Base-by-base conservation (phyloP, 2,797 vertebrate species). In the Poeciliopsis infans region DNA sequence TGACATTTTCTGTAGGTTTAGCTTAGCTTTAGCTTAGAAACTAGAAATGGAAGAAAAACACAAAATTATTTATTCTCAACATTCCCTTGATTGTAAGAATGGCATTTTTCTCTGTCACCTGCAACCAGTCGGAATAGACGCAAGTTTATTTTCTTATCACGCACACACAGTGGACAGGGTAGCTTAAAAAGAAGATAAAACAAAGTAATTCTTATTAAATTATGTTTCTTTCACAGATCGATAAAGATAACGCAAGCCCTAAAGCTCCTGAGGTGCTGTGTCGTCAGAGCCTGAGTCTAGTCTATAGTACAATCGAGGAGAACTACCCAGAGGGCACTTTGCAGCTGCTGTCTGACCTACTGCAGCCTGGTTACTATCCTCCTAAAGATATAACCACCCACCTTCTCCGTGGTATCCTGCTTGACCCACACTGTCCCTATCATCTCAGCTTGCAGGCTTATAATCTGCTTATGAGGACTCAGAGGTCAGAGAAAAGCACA, bases 381-480 rank as follows among this genome's bases (percentile, higher is more conserved):
- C 97, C 98, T 45, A 94, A 82, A 82, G 95, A 97, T 59, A 95
- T 97, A 79, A 93, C 95, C 46, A 85, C 81, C 59, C 95, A 98
- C 89, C 95, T 99, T 72, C 91, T 99, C 82, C 94, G 83, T 51
- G 92, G 94, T 64, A 95, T 98, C 88, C 94, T 99, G 75, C 94
- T 98, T 45, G 93, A 94, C 73, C 87, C 86, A 0, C 93, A 96
- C 2, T 91, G 94, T 72, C 79, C 89, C 28, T 73, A 83, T 64
- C 94, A 96, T 45, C 85, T 96, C 57, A 92, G 94, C 28, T 91
- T 95, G 85, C 96, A 98, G 82, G 96, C 97, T 84, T 99, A 96
- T 90, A 94, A 93, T 82, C 93, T 98, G 72, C 93, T 99, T 69
- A 96, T 99, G 96, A 98, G 96, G 91, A 97, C 97, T 75, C 98